Evolutionary conservation across 2,113 vertebrate species (phyloP), one percentile per base, ranked within the genome.

Genomic region (Montifringilla adamsi): DNA sequence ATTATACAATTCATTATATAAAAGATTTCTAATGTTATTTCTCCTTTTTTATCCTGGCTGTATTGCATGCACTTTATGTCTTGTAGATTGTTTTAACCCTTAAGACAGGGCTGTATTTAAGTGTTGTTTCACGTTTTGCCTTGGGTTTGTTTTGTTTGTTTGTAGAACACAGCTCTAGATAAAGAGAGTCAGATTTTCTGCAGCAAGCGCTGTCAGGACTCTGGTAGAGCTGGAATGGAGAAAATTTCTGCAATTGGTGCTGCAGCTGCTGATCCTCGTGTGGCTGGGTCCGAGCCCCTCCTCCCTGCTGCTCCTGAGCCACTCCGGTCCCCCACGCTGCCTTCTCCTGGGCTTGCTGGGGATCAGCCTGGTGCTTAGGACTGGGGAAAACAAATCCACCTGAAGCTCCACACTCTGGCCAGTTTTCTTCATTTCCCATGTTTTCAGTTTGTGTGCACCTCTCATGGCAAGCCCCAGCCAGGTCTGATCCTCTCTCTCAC

Each of bases 81-180:
- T 60, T 50, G 67, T 94, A 55, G 74, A 58, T 41, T 78, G 63
- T 87, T 87, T 75, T 90, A 92, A 73, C 30, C 62, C 27, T 16
- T 2, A 44, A 50, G 35, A 31, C 11, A 13, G 39, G 50, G 28
- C 15, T 52, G n/a, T 60, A 72, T 75, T 64, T 95, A 59, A 96
- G 19, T 18, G 60, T 12, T 11, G 9, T 94, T 88, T 96, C 56
- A 78, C 75, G 15, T 74, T 73, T 69, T 89, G 53, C 7, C 96
- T 78, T 95, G 73, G 56, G 56, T 82, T 81, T 88, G 11, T n/a
- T 87, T 14, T 60, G 15, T 92, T 81, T 67, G 28, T 80, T 95
- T 97, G 35, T 97, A 99, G 99, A 99, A 98, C 98, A 99, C 99
- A 95, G 99, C 99, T 98, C 98, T 99, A 96, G 99, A 99, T 99